Base-by-base conservation (phyloP, 1,140 invertebrate species). In the Halotydeus destructor region DNA sequence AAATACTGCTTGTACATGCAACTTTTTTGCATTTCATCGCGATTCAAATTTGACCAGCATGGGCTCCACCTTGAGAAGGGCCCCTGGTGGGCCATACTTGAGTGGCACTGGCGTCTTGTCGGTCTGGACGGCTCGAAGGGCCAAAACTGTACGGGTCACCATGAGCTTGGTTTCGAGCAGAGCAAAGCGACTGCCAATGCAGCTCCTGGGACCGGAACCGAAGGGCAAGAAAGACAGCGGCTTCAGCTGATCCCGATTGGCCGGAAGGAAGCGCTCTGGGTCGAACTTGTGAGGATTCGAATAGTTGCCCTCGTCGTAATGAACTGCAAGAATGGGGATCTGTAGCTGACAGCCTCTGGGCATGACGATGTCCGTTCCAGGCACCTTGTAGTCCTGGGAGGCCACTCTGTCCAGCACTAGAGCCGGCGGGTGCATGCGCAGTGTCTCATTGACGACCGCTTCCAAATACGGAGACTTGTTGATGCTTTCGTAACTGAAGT, bases 151-250 rank as follows among this genome's bases (percentile, higher is more conserved):
- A n/a, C n/a, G 40, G 34, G 14, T 41, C 34, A 43, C 33, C 40
- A 28, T 16, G 6, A 41, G 6, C 22, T 41, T 41, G 19, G 40
- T 35, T 19, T 55, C 75, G 57, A 68, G 84, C 47, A 82, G 78
- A 1, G 74, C 66, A 46, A 71, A 74, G 41, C 61, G 5, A 45
- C 55, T 56, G 0, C 72, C 72, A 42, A 76, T 71, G 50, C 74
- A 80, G 53, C 76, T 78, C 45, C 76, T 64, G 2, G 70, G 69
- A 2, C 75, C 76, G 32, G 71, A 74, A 50, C 73, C 75, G 55
- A 79, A 79, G 8, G 75, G 75, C 18, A 77, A 66, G 49, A 72
- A 78, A 2, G 70, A 61, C 49, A 65, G 74, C 1, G 70, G 68
- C 55, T 52, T 83, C 9, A 38, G 12, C 16, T 31, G 19, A 16